Conservation (phyloP, 2,888 invertebrate species). For the Calliphora vomitoria region DNA sequence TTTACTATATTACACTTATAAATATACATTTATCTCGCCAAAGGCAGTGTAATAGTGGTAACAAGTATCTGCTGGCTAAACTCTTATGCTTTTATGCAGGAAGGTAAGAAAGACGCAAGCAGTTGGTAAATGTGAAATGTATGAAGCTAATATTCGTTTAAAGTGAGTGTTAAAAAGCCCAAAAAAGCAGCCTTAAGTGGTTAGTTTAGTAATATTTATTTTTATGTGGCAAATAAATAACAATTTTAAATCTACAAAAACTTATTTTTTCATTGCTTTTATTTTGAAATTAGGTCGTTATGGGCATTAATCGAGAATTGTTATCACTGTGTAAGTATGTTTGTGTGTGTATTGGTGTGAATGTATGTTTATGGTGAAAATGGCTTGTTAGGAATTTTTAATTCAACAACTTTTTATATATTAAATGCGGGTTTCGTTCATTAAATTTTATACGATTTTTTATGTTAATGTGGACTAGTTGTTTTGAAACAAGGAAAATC, state of each 20-base stretch:
- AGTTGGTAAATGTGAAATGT: slow-evolving; percentile 9
- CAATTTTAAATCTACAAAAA: slow-evolving; percentile 61
- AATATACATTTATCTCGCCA: slow-evolving; percentile 36
- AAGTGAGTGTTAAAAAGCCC: slow-evolving; percentile 63
- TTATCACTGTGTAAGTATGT: slow-evolving; percentile 6
- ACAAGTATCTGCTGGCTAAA: background rate
- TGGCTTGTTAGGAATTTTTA: background rate
- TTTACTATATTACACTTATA: background rate
- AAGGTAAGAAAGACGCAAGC: background rate
- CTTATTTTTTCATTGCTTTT: background rate
- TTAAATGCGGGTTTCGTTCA: background rate
- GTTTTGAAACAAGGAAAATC: background rate
- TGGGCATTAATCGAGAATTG: slow-evolving; percentile 50
- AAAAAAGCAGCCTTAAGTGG: slow-evolving; percentile 48
- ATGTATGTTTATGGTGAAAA: background rate
- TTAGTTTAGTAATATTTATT: slow-evolving; percentile 66
- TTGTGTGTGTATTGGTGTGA: background rate
- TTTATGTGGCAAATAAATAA: slow-evolving; percentile 69
- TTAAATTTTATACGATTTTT: slow-evolving; percentile 17
- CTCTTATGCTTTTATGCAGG: background rate
- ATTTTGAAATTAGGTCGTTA: slow-evolving; percentile 53
- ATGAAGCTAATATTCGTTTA: slow-evolving; percentile 51
- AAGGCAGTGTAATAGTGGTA: slow-evolving; percentile 21
- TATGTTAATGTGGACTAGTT: background rate
- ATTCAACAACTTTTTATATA: slow-evolving; percentile 10